Percentiles rank a stretch among this genome's conserved stretches.
These are phyloP conservation scores for Amiota mariae DNA, from an alignment of 2,888 invertebrate species.

Conservation along the genomic window DNA sequence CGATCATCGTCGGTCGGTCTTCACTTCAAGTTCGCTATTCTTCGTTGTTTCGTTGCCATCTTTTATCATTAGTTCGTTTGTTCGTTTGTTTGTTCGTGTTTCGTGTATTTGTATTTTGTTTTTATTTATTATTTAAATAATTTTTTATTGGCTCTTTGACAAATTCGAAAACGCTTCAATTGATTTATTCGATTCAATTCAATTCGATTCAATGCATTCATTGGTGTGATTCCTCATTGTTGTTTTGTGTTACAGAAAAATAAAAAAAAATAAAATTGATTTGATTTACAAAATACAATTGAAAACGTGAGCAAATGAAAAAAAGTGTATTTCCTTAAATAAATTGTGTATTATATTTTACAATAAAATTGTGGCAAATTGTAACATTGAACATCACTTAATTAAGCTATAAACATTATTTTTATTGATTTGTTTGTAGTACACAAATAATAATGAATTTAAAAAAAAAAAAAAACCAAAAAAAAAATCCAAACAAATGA, in stretches of 20 bases:
- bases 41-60: not conserved
- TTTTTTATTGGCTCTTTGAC: constrained; percentile 61
- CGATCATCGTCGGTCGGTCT: not conserved
- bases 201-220: constrained; percentile 18
- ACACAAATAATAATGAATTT: too few relatives aligned
- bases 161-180: constrained; percentile 61
- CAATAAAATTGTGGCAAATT: too few relatives aligned
- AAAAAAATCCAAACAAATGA: too few relatives aligned
- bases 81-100: not conserved
- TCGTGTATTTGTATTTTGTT: constrained; percentile 32
- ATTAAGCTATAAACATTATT: too few relatives aligned
- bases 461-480: too few relatives aligned
- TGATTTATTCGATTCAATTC: constrained; percentile 61
- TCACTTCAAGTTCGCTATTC: not conserved
- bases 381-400: too few relatives aligned
- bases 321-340: not conserved
- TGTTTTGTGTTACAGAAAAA: constrained; percentile 45
- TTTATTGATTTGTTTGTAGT: too few relatives aligned
- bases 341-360: too few relatives aligned
- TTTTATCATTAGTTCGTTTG: too few relatives aligned
- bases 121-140: constrained; percentile 55
- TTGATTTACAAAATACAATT: not conserved
- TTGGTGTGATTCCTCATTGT: constrained; percentile 26
- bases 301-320: constrained; percentile 16
- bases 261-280: constrained; percentile 20